Base-by-base conservation (phyloP, 2,113 vertebrate species). In the Lophius piscatorius region DNA sequence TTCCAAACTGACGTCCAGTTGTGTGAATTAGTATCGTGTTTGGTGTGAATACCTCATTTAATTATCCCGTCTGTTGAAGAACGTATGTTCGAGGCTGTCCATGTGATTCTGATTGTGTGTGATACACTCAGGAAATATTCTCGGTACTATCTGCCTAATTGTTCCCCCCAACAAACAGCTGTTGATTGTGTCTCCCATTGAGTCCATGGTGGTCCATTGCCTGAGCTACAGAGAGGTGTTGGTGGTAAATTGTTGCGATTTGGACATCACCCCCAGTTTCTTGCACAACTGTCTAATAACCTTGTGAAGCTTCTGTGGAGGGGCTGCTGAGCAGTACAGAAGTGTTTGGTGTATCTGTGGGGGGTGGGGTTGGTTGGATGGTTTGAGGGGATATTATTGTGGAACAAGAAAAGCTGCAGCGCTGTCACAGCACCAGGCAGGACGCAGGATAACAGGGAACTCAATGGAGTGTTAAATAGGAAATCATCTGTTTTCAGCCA, bases 381-480 rank as follows among this genome's bases (percentile, higher is more conserved):
- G 35, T 60, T 76, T 60, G 45, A 72, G 62, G 61, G 74, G 66
- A 63, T 64, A 54, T 84, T 84, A 71, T 82, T 82, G 82, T 76
- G 82, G 82, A 84, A 81, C 64, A 80, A 84, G 84, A 79, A 75
- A 75, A 84, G 77, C 82, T 54, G 69, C 63, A 73, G 71, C 22
- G 57, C 69, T 74, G 59, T 87, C 73, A 69, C 77, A 73, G 80
- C 72, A 66, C 75, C 73, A 83, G 74, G 71, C 81, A 70, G 64
- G 85, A 90, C 88, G 78, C 87, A 74, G 73, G 89, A 92, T 87
- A 93, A 84, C 78, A 87, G 70, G 74, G 91, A 79, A 92, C 80
- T 92, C 92, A 94, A 94, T 93, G 92, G 78, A 91, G 90, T 94
- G 94, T 92, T 94, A 94, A 96, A 94, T 92, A 90, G 84, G 85